phyloP scores from a whole-genome alignment of 2,113 vertebrate genomes.

The Hystrix cristata region DNA sequence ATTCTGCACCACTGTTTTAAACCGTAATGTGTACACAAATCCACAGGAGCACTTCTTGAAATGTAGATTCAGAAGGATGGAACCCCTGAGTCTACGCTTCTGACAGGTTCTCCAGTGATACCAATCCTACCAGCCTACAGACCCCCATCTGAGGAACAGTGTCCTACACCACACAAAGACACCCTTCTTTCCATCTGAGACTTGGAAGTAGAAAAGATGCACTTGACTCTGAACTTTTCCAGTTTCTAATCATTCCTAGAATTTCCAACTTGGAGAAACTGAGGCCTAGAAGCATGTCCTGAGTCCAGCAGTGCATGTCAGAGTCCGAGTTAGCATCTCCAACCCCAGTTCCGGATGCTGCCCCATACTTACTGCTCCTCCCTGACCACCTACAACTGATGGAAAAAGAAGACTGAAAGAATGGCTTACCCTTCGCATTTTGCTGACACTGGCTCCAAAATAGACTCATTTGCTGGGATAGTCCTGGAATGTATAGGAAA shows the following conservation, averaged over 20 bases:
- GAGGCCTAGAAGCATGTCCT: background rate
- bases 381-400: no score
- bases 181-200: background rate
- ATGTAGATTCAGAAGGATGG: background rate
- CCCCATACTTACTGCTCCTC: background rate
- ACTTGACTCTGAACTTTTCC: background rate
- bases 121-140: background rate
- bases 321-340: background rate
- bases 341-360: background rate
- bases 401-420: background rate
- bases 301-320: background rate
- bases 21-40: background rate
- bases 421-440: constrained; percentile 91
- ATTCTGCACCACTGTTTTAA: background rate
- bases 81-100: background rate
- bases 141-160: background rate
- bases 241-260: background rate
- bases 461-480: constrained; percentile 86
- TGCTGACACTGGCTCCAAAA: constrained; percentile 88
- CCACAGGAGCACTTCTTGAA: background rate
- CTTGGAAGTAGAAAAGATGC: background rate
- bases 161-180: background rate
- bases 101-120: background rate
- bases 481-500: constrained; percentile 91
- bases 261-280: background rate